Evolutionary conservation across 2,113 vertebrate genomes (phyloP), one percentile per base, ranked within the genome.

Genomic region (Antidorcas marsupialis): DNA sequence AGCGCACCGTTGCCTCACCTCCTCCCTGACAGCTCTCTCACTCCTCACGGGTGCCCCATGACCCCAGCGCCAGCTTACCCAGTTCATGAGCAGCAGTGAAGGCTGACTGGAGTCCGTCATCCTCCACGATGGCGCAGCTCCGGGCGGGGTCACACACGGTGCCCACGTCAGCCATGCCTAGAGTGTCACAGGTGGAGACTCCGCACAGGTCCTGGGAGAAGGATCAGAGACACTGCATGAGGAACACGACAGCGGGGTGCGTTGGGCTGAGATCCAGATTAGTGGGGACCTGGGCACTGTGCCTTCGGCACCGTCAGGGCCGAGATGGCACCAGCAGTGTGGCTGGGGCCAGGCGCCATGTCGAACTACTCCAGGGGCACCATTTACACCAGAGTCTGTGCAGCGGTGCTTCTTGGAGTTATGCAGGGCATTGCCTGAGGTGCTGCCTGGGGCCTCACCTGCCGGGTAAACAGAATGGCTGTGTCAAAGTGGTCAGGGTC

Each of bases 141-240:
- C 99, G 97, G 2, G 96, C 95, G 0, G 99, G 98, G 82, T 99
- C 98, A 0, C 99, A 99, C 59, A 99, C 71, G 0, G 99, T 99
- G 78, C 99, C 99, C 87, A 99, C 99, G 0, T 99, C 99, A 0
- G 99, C 99, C 99, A 99, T 99, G 60, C 99, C 99, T 60, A 99
- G 97, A 0, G 99, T 99, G 96, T 98, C 98, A 0, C 99, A 99
- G 4, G 98, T 99, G 53, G 98, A 95, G 2, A 98, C 97, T 1
- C 99, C 99, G 0, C 99, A 99, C 52, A 99, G 98, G 92, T 99
- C 98, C 99, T 99, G 84, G 17, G 85, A 93, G 10, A 81, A 71
- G 19, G 43, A 36, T 14, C 83, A 17, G 0, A 62, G 81, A 53
- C 36, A 45, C n/a, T 1, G 30, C 30, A 3, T 82, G 28, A 50